Evolutionary conservation across 2,888 invertebrate species (phyloP).

Genomic region (Lithophane ornitopus): DNA sequence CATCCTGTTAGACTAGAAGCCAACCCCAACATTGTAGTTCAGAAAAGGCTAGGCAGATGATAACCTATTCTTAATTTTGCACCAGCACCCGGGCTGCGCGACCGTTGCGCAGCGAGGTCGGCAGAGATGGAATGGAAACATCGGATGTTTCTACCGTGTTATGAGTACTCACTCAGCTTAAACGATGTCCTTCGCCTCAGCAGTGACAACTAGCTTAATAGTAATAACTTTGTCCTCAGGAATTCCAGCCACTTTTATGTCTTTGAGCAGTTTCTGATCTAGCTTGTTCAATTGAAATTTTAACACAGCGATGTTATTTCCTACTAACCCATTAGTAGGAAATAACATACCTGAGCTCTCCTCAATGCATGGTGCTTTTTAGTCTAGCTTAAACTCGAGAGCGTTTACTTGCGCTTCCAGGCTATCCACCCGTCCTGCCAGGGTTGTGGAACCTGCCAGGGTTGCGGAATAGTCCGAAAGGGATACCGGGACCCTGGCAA

Average conservation of each 20-base stretch:
- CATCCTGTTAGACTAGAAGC: not conserved
- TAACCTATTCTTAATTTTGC: not conserved
- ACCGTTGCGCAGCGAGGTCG: not conserved
- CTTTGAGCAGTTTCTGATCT: not conserved
- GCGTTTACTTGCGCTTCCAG: not conserved
- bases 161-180: not conserved
- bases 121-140: not conserved
- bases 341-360: too few relatives aligned
- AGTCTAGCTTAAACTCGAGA: not conserved
- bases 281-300: not conserved
- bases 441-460: too few relatives aligned
- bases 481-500: too few relatives aligned
- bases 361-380: not conserved
- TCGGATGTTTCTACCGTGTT: not conserved
- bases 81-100: not conserved
- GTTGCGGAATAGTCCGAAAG: too few relatives aligned
- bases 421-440: too few relatives aligned
- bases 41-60: not conserved
- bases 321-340: too few relatives aligned
- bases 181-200: not conserved
- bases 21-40: not conserved
- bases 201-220: not conserved
- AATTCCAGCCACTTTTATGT: not conserved
- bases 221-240: not conserved
- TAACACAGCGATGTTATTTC: not conserved